phyloP scores from a whole-genome alignment of 2,888 invertebrate genomes.

The Cancer borealis region DNA sequence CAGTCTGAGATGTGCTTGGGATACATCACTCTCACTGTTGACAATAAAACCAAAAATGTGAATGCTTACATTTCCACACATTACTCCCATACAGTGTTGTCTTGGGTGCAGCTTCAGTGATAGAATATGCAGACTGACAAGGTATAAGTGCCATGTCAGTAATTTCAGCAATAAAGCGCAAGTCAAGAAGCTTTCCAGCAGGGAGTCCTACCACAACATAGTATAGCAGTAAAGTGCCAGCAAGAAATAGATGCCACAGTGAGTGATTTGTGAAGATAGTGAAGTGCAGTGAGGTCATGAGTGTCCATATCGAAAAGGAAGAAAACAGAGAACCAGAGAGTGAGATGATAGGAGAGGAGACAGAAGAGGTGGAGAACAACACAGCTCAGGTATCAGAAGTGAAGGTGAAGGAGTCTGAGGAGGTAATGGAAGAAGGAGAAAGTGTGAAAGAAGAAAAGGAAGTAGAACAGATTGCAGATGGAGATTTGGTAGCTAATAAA shows the following conservation, averaged over 20 bases:
- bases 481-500: neutral
- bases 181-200: neutral
- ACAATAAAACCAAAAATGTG: neutral
- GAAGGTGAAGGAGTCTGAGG: neutral
- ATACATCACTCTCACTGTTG: neutral
- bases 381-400: neutral
- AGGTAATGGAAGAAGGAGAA: neutral
- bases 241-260: neutral
- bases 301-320: neutral
- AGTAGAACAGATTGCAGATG: neutral
- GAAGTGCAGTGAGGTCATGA: neutral
- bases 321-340: neutral
- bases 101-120: neutral
- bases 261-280: neutral
- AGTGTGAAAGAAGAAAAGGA: neutral
- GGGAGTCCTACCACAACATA: neutral
- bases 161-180: neutral
- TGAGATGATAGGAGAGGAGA: neutral
- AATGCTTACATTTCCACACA: neutral
- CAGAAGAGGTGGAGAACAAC: neutral
- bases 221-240: neutral
- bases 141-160: neutral
- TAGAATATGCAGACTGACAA: neutral
- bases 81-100: neutral
- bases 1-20: neutral